Base-by-base conservation (phyloP, 1,140 invertebrate genomes). In the Drosophila pseudoananassae region DNA sequence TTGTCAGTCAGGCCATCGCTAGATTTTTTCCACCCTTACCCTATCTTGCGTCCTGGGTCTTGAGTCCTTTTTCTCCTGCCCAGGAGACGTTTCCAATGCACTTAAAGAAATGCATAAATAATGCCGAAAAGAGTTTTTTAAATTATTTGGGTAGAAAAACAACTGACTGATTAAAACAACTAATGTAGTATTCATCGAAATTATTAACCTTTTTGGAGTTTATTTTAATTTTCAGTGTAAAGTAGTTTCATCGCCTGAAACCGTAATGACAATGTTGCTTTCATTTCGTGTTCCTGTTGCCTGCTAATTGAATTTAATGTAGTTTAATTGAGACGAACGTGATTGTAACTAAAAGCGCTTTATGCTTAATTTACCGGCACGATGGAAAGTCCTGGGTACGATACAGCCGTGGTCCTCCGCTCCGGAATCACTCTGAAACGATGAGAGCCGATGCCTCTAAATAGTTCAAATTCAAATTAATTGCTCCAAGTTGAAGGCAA, bases 321-420 rank as follows among this genome's bases (percentile, higher is more conserved):
- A 88, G 79, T 90, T 90, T 90, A 90, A 90, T 90, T 90, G 87
- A 90, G 87, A 90, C 88, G 83, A 88, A 88, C 83, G 78, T 88
- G 83, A 88, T 88, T 88, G 78, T 83, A 83, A 88, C 83, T 88
- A 88, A 88, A 88, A 88, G 83, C 79, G 83, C 71, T 88, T 88
- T 88, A 88, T 88, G 83, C 78, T 88, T 88, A 88, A 88, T 88
- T 88, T 88, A 88, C 58, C 78, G 80, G 83, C 82, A 88, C 52
- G 68, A 65, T 54, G 40, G 56, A 23, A 56, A 7, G 54, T 43
- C 36, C 31, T 55, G 50, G 46, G 29, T 40, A 43, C 38, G 29
- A 17, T 70, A 53, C 23, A 50, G 40, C 15, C 20, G 20, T 20
- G 20, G n/a, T 9, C 25, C 33, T 7, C 25, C 33, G 5, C 4